These are phyloP conservation scores for Sciurus vulgaris DNA, from an alignment of 2,797 vertebrate genomes.

Conservation along the genomic window DNA sequence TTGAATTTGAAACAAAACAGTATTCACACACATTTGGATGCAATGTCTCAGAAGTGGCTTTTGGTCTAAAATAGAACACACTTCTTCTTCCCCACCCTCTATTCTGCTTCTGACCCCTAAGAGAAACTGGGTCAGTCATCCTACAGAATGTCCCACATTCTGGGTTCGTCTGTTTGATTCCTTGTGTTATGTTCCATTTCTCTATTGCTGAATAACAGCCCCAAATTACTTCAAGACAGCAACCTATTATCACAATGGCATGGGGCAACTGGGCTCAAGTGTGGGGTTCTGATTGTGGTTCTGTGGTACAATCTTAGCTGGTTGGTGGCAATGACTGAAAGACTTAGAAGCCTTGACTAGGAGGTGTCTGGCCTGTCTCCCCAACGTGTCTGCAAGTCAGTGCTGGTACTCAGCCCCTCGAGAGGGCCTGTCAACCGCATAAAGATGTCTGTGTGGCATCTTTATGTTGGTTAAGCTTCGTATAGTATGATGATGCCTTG, in stretches of 20 bases:
- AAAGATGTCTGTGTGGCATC: background rate
- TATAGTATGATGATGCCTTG: background rate
- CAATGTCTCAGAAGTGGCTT: background rate
- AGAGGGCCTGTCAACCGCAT: background rate
- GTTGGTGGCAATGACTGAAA: background rate
- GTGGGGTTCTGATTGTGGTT: background rate
- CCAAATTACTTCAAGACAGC: background rate
- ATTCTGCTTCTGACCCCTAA: background rate
- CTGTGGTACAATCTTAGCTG: background rate
- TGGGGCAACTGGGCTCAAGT: background rate
- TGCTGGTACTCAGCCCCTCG: background rate
- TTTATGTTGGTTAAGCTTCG: background rate
- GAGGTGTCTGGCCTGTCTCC: background rate
- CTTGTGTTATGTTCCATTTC: background rate
- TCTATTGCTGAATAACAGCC: background rate
- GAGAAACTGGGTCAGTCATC: background rate
- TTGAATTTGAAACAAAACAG: background rate
- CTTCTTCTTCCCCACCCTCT: background rate
- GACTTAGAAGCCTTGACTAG: background rate
- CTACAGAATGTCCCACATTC: background rate
- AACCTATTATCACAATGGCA: background rate
- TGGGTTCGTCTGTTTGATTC: background rate
- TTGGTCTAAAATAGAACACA: background rate
- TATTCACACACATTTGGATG: background rate
- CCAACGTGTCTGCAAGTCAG: rapidly evolving